Percentiles rank a stretch among this genome's conserved stretches.
These are phyloP conservation scores for Panthera uncia DNA, from an alignment of 2,113 vertebrate species.

Conservation along the genomic window DNA sequence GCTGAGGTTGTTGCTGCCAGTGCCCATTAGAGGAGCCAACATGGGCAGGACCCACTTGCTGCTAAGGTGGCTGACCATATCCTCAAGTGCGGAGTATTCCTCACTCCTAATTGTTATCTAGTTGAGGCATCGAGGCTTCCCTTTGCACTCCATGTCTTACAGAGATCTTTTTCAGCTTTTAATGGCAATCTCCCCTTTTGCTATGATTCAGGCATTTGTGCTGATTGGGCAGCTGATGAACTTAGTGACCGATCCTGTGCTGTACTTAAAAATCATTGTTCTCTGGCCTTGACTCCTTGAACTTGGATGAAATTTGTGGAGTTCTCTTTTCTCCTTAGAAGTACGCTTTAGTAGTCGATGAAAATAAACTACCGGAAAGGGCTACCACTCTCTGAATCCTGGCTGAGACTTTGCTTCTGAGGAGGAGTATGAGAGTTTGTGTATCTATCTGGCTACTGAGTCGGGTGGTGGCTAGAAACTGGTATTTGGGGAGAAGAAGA, in stretches of 20 bases:
- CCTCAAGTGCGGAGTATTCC: rapidly evolving
- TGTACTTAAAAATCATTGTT: not conserved
- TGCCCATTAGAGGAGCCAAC: not conserved
- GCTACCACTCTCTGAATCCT: not conserved
- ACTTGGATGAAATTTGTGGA: not conserved
- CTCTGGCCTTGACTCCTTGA: not conserved
- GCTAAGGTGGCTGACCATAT: rapidly evolving
- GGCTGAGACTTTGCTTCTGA: not conserved
- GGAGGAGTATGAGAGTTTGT: not conserved
- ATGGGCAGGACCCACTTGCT: not conserved
- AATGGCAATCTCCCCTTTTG: not conserved
- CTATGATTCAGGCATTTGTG: not conserved
- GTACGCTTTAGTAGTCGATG: not conserved
- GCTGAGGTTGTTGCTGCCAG: not conserved
- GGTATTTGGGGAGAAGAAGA: not conserved
- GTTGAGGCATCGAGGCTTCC: not conserved
- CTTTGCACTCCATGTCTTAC: not conserved
- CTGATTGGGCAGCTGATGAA: not conserved
- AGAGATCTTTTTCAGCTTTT: not conserved
- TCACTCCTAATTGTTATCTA: rapidly evolving
- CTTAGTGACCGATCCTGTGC: not conserved
- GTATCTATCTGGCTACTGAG: not conserved
- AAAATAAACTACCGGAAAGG: not conserved
- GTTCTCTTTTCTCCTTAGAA: not conserved
- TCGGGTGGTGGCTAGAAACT: not conserved